Evolutionary conservation across 2,888 invertebrate genomes (phyloP), one percentile per base, ranked within the genome.

Genomic region (Nematopogon swammerdamellus): DNA sequence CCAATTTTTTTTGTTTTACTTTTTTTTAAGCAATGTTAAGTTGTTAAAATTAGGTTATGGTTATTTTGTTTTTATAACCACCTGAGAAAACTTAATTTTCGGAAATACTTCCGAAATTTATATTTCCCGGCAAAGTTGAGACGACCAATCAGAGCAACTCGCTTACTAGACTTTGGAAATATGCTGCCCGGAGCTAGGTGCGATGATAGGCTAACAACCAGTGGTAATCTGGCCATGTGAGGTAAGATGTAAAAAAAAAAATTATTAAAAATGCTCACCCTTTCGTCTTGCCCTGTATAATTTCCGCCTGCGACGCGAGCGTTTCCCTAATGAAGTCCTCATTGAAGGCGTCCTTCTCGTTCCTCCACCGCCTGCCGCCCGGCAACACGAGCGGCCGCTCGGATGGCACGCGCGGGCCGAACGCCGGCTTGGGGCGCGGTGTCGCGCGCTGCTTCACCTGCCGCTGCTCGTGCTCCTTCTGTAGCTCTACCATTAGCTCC

Each of bases 281-380:
- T 65, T 92, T 82, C 52, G 90, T 87, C 58, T 88, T 88, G 56
- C 93, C 92, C 50, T 88, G 85, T 53, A 96, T 87, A 44, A 94
- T 85, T 76, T 95, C 93, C 1, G 93, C 88, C 67, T 94, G 95
- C 5, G 89, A 86, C 51, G 88, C 86, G 55, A 96, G 80, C 1
- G 92, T 89, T 63, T 94, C 91, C 17, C 91, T 89, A 51, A 97
- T 92, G 73, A 90, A 88, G 61, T 92, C 88, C 58, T 96, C 94
- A 55, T 93, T 89, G 81, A 92, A 95, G 44, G 93, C 89, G 61
- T 93, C 92, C 62, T 92, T 87, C 2, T 95, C 92, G 47, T 88
- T 84, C 60, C 85, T 82, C 91, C 92, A 91, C 61, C 84, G 84
- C 43, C 90, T 81, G 5, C 91, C 91, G 19, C 91, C 90, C 11